Evolutionary conservation across 2,797 vertebrate genomes (phyloP).

Genomic region (Leptoclinus maculatus): DNA sequence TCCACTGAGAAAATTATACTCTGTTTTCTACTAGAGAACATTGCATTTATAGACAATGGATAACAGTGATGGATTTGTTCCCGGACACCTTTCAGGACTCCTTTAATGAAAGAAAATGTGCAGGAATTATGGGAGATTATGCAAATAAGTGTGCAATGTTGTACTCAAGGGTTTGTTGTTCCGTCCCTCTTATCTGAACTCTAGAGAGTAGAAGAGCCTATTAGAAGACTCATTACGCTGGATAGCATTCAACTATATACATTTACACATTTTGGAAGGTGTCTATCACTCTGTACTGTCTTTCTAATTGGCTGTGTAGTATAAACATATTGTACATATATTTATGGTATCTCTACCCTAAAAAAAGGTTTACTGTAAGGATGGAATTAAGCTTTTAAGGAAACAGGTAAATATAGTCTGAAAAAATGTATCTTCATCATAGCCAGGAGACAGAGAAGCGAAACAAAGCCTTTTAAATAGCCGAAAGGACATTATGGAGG

Average conservation of each 20-base stretch:
- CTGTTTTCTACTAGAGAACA: slow-evolving; percentile 20
- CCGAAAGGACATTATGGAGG: slow-evolving; percentile 30
- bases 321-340: not conserved
- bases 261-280: not conserved
- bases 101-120: slow-evolving; percentile 32
- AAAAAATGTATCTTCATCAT: not conserved
- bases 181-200: slow-evolving; percentile 2
- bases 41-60: slow-evolving; percentile 28
- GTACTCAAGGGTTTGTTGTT: slow-evolving; percentile 18
- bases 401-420: not conserved
- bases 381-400: not conserved
- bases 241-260: not conserved
- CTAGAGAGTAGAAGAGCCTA: not conserved
- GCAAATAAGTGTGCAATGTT: slow-evolving; percentile 26
- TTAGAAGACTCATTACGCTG: not conserved
- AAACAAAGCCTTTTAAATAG: slow-evolving; percentile 32
- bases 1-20: slow-evolving; percentile 47
- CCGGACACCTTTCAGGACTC: slow-evolving; percentile 37
- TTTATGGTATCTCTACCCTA: not conserved
- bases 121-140: slow-evolving; percentile 47
- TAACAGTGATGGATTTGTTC: slow-evolving; percentile 41
- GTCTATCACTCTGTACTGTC: not conserved
- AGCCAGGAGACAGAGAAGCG: not conserved
- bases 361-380: not conserved
- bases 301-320: not conserved